Evolutionary conservation across 2,888 invertebrate genomes (phyloP).

Genomic region (Coleophora deauratella): DNA sequence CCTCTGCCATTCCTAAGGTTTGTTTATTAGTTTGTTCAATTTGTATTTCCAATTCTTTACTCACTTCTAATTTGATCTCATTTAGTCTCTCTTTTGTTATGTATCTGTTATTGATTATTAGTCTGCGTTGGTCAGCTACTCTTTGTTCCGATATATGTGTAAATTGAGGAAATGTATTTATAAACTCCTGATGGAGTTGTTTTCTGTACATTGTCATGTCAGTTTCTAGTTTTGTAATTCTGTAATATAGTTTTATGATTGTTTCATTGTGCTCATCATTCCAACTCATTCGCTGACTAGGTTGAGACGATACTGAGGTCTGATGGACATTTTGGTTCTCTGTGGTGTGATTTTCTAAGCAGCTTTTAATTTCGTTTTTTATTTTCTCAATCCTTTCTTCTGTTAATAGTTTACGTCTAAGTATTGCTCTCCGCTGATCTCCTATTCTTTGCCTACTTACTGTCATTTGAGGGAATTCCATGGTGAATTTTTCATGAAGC

Average conservation of each 20-base stretch:
- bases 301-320: not conserved
- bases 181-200: conserved; percentile 7
- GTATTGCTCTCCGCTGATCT: conserved; percentile 9
- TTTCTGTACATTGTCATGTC: conserved; percentile 9
- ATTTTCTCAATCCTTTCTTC: conserved; percentile 9
- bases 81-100: conserved; percentile 2
- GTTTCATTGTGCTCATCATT: conserved; percentile 8
- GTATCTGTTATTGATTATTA: conserved; percentile 12
- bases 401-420: conserved; percentile 7
- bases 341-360: not conserved
- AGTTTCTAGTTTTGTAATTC: conserved; percentile 8
- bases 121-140: conserved; percentile 12
- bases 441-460: conserved; percentile 8
- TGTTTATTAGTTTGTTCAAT: not conserved
- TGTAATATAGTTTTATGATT: conserved; percentile 8
- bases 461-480: conserved; percentile 3
- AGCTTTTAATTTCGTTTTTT: conserved; percentile 4
- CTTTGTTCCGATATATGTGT: conserved; percentile 13
- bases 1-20: too few relatives aligned
- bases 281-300: conserved; percentile 6
- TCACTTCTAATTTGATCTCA: conserved; percentile 2
- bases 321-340: not conserved
- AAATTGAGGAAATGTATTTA: conserved; percentile 6
- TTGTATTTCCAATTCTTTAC: not conserved
- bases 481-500: conserved; percentile 5